Evolutionary conservation across 2,888 invertebrate genomes (phyloP), one percentile per base, ranked within the genome.

Genomic region (Ophioninae sp.): DNA sequence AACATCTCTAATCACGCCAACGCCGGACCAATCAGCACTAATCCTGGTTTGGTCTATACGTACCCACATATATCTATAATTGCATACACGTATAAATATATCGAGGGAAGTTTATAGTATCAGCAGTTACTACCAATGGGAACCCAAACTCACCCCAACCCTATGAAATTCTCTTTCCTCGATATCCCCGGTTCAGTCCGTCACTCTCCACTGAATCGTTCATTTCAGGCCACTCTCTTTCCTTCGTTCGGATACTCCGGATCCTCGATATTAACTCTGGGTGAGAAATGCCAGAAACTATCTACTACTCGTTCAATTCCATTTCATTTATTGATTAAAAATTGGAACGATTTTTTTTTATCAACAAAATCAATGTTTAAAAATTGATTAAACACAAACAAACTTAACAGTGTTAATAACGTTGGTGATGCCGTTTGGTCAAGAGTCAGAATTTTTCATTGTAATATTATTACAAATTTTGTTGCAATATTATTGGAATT

Each of bases 1-100:
- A 92, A 92, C 92, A 92, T 92, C 92, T 92, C 92, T 92, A 93
- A 93, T 93, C 92, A 92, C 91, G 91, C 90, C 91, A 91, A 89
- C 90, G 91, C 89, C 89, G 92, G 92, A 92, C 92, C 92, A 93
- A 92, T 92, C 92, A 92, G 91, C 91, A 89, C 90, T 91, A 92
- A 92, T 92, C 91, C 92, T 87, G 88, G 89, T 87, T 79, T 61
- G 70, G 70, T 84, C 88, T 87, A 88, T 89, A 50, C 13, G 88
- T 83, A 67, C 57, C 20, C 62, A 56, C 56, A 56, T 62, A 79
- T 65, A 57, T 57, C 57, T 44, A 23, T 59, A 67, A 39, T n/a
- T 44, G 56, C 30, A 21, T 37, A n/a, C 13, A 39, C n/a, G 10
- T 13, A 41, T 37, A 56, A 68, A 64, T 67, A 67, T 74, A 76